These are phyloP conservation scores for Anguilla megastoma DNA, from an alignment of 2,797 vertebrate genomes.

Conservation along the genomic window DNA sequence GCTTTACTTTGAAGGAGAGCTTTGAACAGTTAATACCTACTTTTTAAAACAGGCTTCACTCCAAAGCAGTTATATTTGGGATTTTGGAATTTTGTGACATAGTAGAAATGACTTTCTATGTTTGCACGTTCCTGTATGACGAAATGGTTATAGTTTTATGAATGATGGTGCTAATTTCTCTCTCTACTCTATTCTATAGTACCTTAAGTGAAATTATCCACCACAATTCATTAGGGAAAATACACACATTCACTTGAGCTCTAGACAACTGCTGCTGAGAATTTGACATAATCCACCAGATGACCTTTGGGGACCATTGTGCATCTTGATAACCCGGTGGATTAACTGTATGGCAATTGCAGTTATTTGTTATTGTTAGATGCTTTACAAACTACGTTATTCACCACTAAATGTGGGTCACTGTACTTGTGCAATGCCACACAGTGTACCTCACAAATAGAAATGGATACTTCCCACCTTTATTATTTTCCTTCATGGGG, in stretches of 20 bases:
- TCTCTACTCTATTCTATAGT: neutral
- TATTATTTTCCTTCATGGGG: neutral
- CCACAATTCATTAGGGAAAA: neutral
- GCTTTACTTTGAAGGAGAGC: neutral
- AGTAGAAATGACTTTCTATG: neutral
- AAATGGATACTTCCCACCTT: neutral
- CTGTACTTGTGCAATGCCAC: neutral
- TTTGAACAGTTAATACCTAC: neutral
- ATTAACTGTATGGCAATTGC: neutral
- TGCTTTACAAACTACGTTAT: neutral
- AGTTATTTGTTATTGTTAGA: neutral
- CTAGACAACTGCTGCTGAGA: neutral
- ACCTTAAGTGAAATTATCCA: neutral
- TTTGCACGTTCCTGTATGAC: neutral
- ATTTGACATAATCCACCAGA: constrained; percentile 1
- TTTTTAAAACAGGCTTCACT: neutral
- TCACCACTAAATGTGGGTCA: neutral
- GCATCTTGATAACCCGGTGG: neutral
- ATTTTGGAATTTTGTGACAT: neutral
- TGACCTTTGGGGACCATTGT: neutral
- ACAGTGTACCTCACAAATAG: neutral
- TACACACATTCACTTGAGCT: neutral
- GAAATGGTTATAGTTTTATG: neutral
- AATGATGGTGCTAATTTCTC: neutral
- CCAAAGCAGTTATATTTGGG: neutral